These are phyloP conservation scores for Indicator maculatus DNA, from an alignment of 2,113 vertebrate genomes.

Conservation along the genomic window DNA sequence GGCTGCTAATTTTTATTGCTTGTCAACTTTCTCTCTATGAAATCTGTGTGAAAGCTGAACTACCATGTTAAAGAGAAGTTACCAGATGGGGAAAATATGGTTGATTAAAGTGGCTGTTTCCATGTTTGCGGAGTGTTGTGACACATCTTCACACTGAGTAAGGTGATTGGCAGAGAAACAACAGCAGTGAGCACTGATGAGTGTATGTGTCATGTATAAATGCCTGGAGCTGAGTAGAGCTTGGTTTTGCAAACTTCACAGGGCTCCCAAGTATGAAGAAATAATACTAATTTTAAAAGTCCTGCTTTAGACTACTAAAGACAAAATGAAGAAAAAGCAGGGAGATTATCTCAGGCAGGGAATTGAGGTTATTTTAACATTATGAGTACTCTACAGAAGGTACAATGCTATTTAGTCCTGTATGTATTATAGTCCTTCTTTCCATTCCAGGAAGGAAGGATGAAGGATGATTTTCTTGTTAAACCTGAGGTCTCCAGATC, in stretches of 20 bases:
- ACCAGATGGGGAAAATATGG: constrained; percentile 63
- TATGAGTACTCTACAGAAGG: not conserved
- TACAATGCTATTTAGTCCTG: not conserved
- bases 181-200: constrained; percentile 36
- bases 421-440: not conserved
- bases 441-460: not conserved
- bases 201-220: constrained; percentile 27
- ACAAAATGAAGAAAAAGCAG: constrained; percentile 20
- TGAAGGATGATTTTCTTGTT: not conserved
- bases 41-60: constrained; percentile 51
- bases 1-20: constrained; percentile 54
- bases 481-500: not conserved
- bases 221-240: constrained; percentile 16
- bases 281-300: not conserved
- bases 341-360: not conserved
- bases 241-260: constrained; percentile 5
- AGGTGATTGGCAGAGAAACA: constrained; percentile 63
- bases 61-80: constrained; percentile 39
- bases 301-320: not conserved
- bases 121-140: constrained; percentile 56
- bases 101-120: constrained; percentile 53
- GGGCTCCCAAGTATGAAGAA: constrained; percentile 1
- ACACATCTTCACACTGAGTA: constrained; percentile 55
- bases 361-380: constrained; percentile 16
- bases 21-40: constrained; percentile 37